Conservation (phyloP, 2,888 invertebrate genomes). For the Caenorhabditis panamensis region DNA sequence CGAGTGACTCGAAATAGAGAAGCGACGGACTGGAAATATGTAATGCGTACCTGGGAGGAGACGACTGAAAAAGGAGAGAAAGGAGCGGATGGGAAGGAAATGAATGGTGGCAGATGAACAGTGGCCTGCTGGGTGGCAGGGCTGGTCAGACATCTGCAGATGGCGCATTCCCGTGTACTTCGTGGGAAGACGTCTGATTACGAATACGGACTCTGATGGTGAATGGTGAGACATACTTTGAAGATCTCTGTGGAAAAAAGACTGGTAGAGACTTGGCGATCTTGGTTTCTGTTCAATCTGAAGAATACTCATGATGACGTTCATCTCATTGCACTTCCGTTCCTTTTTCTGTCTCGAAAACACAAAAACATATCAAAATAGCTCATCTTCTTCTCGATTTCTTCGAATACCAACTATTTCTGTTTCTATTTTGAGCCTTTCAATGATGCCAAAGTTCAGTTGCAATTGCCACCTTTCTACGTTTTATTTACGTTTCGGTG, state of each 20-base stretch:
- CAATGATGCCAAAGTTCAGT: background rate
- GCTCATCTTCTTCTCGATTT: background rate
- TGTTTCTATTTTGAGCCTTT: background rate
- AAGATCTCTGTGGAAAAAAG: background rate
- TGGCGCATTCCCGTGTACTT: background rate
- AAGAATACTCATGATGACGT: no score
- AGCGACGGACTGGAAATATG: slow-evolving; percentile 13
- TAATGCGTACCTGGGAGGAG: background rate
- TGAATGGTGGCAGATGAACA: background rate
- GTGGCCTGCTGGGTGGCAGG: no score
- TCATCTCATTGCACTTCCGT: no score
- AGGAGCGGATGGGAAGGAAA: slow-evolving; percentile 7
- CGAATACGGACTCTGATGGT: no score
- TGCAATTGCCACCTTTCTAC: background rate
- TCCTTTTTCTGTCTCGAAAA: no score
- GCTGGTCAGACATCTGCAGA: background rate
- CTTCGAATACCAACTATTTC: background rate
- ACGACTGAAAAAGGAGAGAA: background rate
- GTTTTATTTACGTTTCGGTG: background rate
- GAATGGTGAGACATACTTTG: background rate
- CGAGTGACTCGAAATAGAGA: slow-evolving; percentile 7
- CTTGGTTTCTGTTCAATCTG: no score
- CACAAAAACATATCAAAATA: no score
- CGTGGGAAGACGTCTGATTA: background rate
- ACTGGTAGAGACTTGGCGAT: no score